phyloP scores from a whole-genome alignment of 2,888 invertebrate species.

The Drosophila planitibia region DNA sequence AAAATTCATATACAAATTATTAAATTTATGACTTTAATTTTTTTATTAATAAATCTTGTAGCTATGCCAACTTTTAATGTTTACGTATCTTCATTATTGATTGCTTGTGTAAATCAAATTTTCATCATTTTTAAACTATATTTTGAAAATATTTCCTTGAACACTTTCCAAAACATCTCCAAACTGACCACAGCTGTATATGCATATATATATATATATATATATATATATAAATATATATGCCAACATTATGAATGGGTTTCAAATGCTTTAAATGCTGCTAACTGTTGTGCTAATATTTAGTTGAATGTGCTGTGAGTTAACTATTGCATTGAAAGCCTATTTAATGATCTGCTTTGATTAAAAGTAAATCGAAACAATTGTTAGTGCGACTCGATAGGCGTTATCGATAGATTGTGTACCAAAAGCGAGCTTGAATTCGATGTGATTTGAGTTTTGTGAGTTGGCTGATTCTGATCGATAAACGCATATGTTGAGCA shows the following conservation, averaged over 20 bases:
- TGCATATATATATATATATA: neutral
- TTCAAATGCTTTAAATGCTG: constrained; percentile 8
- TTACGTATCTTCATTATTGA: neutral
- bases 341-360: neutral
- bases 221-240: neutral
- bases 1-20: neutral
- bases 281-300: constrained; percentile 19
- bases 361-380: neutral
- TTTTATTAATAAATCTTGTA: neutral
- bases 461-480: no score
- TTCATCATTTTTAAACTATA: neutral
- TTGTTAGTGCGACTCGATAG: neutral
- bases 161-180: neutral
- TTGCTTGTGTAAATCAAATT: neutral
- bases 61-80: neutral
- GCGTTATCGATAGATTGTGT: neutral
- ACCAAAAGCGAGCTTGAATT: no score
- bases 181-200: neutral
- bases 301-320: neutral
- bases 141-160: neutral
- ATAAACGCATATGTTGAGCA: neutral
- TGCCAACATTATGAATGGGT: constrained; percentile 5
- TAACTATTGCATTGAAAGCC: neutral
- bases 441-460: no score
- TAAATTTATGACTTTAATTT: neutral